phyloP scores from a whole-genome alignment of 2,797 vertebrate species.

The Hydrolagus colliei region DNA sequence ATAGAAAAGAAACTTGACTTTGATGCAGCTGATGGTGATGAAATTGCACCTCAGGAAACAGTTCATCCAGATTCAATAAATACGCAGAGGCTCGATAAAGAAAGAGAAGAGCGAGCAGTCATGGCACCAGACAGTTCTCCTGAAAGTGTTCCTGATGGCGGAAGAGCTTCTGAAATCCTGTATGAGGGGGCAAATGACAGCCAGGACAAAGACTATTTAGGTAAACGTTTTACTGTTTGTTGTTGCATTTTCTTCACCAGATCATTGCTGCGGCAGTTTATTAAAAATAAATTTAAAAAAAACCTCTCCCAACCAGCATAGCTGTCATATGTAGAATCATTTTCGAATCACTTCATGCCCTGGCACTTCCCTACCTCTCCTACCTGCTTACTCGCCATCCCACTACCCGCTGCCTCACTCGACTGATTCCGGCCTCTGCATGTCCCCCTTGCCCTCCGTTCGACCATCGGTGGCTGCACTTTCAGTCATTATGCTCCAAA shows the following conservation, averaged over 20 bases:
- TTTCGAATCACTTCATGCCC: not conserved
- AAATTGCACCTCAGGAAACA: conserved; percentile 65
- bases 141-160: conserved; percentile 75
- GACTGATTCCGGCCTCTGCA: no score
- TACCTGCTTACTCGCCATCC: no score
- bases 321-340: not conserved
- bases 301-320: not conserved
- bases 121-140: conserved; percentile 64
- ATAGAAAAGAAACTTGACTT: conserved; percentile 53
- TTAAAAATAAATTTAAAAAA: not conserved
- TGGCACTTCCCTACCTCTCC: no score
- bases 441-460: no score
- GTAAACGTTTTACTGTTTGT: not conserved
- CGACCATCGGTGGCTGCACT: no score
- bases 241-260: not conserved
- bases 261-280: not conserved
- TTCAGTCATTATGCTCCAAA: no score
- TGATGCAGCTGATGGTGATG: conserved; percentile 60
- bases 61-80: conserved; percentile 53
- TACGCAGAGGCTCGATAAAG: conserved; percentile 52
- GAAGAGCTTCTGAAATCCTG: conserved; percentile 58
- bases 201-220: conserved; percentile 67
- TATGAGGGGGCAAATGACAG: conserved; percentile 52
- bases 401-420: no score
- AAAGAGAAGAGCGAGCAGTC: conserved; percentile 53